Evolutionary conservation across 2,888 invertebrate species (phyloP).

Genomic region (Diaperis boleti): DNA sequence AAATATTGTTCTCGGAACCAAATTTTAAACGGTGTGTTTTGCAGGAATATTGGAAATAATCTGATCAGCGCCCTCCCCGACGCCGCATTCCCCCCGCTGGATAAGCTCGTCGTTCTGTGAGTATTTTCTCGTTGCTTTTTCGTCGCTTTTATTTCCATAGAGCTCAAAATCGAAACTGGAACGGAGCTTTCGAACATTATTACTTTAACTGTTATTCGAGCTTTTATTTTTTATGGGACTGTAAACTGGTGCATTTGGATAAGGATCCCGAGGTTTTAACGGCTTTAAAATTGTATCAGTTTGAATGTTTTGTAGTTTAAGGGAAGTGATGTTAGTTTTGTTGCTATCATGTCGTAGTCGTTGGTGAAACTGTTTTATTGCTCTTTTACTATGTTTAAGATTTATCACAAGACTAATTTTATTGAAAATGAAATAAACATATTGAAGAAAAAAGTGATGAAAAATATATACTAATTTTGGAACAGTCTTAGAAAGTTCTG

Average conservation of each 20-base stretch:
- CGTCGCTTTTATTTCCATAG: background rate
- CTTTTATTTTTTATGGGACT: slow-evolving; percentile 25
- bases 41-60: slow-evolving; percentile 84
- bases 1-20: background rate
- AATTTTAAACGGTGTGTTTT: slow-evolving; percentile 53
- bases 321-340: no score
- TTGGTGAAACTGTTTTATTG: no score
- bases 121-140: slow-evolving; percentile 66
- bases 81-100: slow-evolving; percentile 78
- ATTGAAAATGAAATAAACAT: no score
- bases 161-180: slow-evolving; percentile 4
- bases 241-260: slow-evolving; percentile 18
- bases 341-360: no score
- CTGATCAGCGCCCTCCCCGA: slow-evolving; percentile 76
- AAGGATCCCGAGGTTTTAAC: slow-evolving; percentile 8
- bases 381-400: no score
- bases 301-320: no score
- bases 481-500: no score
- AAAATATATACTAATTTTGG: no score
- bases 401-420: no score
- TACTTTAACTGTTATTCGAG: slow-evolving; percentile 22
- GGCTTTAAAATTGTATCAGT: slow-evolving; percentile 23
- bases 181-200: slow-evolving; percentile 28
- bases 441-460: no score
- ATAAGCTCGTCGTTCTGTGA: slow-evolving; percentile 84